Evolutionary conservation across 2,797 vertebrate species (phyloP).

Genomic region (Protosalanx chinensis): DNA sequence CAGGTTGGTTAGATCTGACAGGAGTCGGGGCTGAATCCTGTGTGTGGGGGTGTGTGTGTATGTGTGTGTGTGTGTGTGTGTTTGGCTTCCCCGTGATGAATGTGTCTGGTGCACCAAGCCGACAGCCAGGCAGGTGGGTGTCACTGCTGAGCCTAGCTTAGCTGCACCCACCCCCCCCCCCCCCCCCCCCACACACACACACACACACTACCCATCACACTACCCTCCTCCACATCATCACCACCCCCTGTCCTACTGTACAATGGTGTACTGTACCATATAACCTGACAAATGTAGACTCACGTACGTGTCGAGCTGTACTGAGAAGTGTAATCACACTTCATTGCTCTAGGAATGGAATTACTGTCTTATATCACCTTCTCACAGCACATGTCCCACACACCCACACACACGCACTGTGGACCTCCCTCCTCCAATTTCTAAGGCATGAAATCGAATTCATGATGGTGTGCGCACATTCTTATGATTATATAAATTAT

Average conservation of each 20-base stretch:
- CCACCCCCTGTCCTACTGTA: not conserved
- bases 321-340: not conserved
- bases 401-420: no score
- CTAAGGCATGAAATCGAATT: no score
- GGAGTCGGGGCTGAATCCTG: not conserved
- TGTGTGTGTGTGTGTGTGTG: not conserved
- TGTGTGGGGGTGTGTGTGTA: constrained; percentile 1
- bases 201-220: not conserved
- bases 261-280: not conserved
- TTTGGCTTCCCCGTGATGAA: not conserved
- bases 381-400: no score
- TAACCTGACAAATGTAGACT: not conserved
- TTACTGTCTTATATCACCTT: no score
- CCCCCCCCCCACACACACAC: not conserved
- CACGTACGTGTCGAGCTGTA: not conserved
- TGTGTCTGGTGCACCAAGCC: not conserved
- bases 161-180: not conserved
- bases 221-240: not conserved
- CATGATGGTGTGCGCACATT: no score
- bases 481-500: not conserved
- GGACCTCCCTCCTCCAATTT: no score
- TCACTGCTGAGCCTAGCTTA: not conserved
- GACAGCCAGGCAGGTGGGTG: not conserved
- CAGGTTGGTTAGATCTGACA: not conserved
- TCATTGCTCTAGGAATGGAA: not conserved